Conservation (phyloP, 92 coral and sea anemone genomes). For the Epizoanthus scotinus region DNA sequence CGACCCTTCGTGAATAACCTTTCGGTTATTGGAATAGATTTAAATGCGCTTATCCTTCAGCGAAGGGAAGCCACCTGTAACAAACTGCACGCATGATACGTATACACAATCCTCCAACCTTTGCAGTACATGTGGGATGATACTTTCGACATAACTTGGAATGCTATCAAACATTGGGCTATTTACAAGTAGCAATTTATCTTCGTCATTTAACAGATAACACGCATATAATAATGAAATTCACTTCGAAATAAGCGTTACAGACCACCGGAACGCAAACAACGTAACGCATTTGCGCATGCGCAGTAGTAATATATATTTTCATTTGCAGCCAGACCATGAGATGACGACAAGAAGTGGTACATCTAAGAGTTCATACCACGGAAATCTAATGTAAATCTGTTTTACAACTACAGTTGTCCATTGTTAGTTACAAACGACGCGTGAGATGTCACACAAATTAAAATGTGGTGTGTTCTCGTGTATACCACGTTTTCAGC, state of each 20-base stretch:
- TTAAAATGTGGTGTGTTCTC: too few relatives aligned
- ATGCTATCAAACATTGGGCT: not conserved
- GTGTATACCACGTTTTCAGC: too few relatives aligned
- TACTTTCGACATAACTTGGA: not conserved
- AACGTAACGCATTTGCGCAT: constrained; percentile 9
- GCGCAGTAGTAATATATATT: not conserved
- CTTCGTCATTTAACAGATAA: not conserved
- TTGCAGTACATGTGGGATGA: constrained; percentile 24
- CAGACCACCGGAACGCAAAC: not conserved
- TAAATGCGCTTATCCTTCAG: constrained; percentile 96
- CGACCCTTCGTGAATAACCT: constrained; percentile 76
- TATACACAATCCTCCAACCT: constrained; percentile 14
- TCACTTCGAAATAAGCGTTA: too few relatives aligned
- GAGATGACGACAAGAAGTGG: too few relatives aligned
- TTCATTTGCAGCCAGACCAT: too few relatives aligned
- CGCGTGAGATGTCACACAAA: too few relatives aligned
- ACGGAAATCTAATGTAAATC: too few relatives aligned
- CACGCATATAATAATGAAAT: not conserved
- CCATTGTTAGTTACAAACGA: too few relatives aligned
- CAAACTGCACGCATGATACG: not conserved
- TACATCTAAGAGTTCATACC: too few relatives aligned
- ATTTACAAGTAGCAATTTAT: not conserved
- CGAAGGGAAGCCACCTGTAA: constrained; percentile 66
- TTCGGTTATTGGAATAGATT: constrained; percentile 78
- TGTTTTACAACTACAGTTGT: too few relatives aligned